These are phyloP conservation scores for Pomacea maculata DNA, from an alignment of 1,140 invertebrate species.

Conservation along the genomic window DNA sequence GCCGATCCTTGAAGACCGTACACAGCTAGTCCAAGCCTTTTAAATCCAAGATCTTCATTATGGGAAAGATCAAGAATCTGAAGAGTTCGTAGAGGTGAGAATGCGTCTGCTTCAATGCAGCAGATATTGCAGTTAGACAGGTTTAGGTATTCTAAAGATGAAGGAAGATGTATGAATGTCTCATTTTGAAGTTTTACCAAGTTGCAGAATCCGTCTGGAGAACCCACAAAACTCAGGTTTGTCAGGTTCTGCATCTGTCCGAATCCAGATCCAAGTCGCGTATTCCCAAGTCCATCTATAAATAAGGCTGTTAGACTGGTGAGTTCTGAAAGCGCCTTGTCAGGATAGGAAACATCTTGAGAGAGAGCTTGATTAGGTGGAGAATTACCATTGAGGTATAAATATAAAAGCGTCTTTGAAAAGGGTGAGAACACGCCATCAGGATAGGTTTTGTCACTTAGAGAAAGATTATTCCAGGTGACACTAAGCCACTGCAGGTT, in stretches of 20 bases:
- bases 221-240: slow-evolving; percentile 4
- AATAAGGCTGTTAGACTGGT: not conserved
- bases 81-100: slow-evolving; percentile 11
- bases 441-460: slow-evolving; percentile 11
- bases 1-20: slow-evolving; percentile 20
- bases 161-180: slow-evolving; percentile 1
- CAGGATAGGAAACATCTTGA: slow-evolving; percentile 1
- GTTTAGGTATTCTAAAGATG: slow-evolving; percentile 21
- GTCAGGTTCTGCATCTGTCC: not conserved
- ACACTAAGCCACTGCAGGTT: slow-evolving; percentile 9
- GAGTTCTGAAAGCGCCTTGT: slow-evolving; percentile 10
- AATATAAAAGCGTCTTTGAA: not conserved
- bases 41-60: slow-evolving; percentile 20
- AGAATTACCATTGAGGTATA: slow-evolving; percentile 5
- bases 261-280: slow-evolving; percentile 9
- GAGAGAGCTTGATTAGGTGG: not conserved
- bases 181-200: not conserved
- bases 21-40: slow-evolving; percentile 2
- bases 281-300: slow-evolving; percentile 12
- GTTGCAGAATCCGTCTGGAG: not conserved
- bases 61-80: slow-evolving; percentile 25
- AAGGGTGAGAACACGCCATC: not conserved
- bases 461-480: slow-evolving; percentile 2
- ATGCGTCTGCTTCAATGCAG: slow-evolving; percentile 18
- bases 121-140: slow-evolving; percentile 20